A percentile compares a stretch with the other conserved stretches of the same genome.
Evolutionary conservation across 2,113 vertebrate species (phyloP).

Genomic region (Morone saxatilis): DNA sequence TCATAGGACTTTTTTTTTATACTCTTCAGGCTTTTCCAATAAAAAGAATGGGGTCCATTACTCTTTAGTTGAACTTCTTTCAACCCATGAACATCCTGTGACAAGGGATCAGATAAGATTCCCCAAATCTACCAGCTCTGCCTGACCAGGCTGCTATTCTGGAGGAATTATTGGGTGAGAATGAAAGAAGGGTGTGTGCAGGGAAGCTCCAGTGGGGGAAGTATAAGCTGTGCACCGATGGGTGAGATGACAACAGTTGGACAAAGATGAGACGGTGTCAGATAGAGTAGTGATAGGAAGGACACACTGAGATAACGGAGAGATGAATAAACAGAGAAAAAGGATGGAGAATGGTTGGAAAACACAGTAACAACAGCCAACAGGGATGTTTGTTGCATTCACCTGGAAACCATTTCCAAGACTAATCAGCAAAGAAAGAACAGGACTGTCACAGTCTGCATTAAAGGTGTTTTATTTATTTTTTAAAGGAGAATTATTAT

Average conservation of each 20-base stretch:
- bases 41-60: background rate
- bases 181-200: background rate
- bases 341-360: background rate
- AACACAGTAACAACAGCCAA: background rate
- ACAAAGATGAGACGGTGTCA: constrained; percentile 11
- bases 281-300: background rate
- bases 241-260: background rate
- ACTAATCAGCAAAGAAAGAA: background rate
- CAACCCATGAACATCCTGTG: background rate
- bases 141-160: background rate
- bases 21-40: background rate
- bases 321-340: background rate
- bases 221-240: background rate
- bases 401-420: background rate
- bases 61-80: background rate
- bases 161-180: background rate
- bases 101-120: background rate
- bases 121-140: no score
- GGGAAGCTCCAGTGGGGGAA: background rate
- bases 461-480: no score
- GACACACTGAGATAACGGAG: background rate
- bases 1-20: no score
- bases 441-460: background rate
- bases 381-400: background rate
- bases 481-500: no score